Evolutionary conservation across 2,888 invertebrate genomes (phyloP).

Genomic region (Zygaena filipendulae): DNA sequence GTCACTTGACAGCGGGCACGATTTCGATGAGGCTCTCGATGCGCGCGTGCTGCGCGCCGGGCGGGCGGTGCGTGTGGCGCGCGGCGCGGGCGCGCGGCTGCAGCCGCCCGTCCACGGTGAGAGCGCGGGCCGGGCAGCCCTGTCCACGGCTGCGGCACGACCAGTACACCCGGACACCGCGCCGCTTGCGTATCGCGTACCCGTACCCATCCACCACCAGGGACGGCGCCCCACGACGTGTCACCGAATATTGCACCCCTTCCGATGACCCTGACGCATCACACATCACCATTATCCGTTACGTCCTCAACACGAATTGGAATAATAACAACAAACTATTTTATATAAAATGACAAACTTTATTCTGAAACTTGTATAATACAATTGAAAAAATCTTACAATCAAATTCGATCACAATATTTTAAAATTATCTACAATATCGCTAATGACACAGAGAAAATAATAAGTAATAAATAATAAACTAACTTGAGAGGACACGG

Average conservation of each 20-base stretch:
- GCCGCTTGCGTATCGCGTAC: constrained; percentile 50
- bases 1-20: constrained; percentile 22
- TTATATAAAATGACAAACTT: too few species aligned
- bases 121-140: constrained; percentile 43
- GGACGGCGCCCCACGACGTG: constrained; percentile 52
- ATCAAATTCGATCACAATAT: too few species aligned
- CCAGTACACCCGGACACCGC: constrained; percentile 55
- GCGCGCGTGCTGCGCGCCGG: constrained; percentile 31
- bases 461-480: too few species aligned
- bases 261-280: constrained; percentile 24
- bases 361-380: too few species aligned
- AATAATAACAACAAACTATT: too few species aligned
- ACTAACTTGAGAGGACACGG: too few species aligned
- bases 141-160: constrained; percentile 41
- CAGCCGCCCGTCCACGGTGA: constrained; percentile 42
- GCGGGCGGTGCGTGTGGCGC: constrained; percentile 37
- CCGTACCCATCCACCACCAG: constrained; percentile 44
- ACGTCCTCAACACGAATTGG: too few species aligned
- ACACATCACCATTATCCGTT: constrained; percentile 14
- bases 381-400: too few species aligned
- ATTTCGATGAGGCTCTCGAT: constrained; percentile 58
- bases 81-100: constrained; percentile 28
- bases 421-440: too few species aligned
- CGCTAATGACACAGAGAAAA: too few species aligned
- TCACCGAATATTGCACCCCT: constrained; percentile 46